Evolutionary conservation across 1,140 invertebrate species (phyloP).

Genomic region (Diploscapter pachys): DNA sequence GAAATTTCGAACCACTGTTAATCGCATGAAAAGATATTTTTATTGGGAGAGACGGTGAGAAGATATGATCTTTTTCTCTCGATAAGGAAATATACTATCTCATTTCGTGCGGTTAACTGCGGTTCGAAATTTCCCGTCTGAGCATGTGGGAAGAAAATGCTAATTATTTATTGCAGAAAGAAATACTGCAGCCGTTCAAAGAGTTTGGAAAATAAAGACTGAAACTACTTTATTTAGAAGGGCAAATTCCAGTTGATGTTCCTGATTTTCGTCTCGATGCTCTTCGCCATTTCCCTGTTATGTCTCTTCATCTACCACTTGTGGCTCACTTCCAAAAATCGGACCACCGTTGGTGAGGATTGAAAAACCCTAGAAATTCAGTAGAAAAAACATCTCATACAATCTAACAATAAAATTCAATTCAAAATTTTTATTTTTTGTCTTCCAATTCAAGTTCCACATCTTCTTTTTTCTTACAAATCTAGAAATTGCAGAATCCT

Average conservation of each 20-base stretch:
- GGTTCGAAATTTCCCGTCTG: too few relatives aligned
- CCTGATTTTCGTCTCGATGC: slow-evolving; percentile 89
- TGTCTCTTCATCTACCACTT: slow-evolving; percentile 93
- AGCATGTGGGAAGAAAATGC: too few relatives aligned
- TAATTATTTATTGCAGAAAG: too few relatives aligned
- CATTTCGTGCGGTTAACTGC: too few relatives aligned
- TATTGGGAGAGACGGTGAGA: too few relatives aligned
- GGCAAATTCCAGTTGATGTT: slow-evolving; percentile 69
- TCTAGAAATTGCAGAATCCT: slow-evolving; percentile 75
- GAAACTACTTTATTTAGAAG: slow-evolving; percentile 7
- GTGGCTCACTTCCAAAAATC: slow-evolving; percentile 84
- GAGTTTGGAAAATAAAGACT: neutral
- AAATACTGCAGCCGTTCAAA: too few relatives aligned
- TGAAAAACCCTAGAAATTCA: slow-evolving; percentile 19
- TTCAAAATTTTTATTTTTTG: too few relatives aligned
- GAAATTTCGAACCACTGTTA: too few relatives aligned
- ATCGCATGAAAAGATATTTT: too few relatives aligned
- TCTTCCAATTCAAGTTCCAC: slow-evolving; percentile 10
- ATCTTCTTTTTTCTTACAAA: neutral
- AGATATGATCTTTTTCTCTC: too few relatives aligned
- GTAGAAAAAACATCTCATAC: neutral
- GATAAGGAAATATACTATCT: too few relatives aligned
- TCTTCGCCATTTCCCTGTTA: slow-evolving; percentile 91
- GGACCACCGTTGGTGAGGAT: slow-evolving; percentile 83
- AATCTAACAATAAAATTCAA: slow-evolving; percentile 16